Percentiles rank a stretch among this genome's conserved stretches.
These are phyloP conservation scores for Neosilurus mollespiculum DNA, from an alignment of 2,797 vertebrate genomes.

Conservation along the genomic window DNA sequence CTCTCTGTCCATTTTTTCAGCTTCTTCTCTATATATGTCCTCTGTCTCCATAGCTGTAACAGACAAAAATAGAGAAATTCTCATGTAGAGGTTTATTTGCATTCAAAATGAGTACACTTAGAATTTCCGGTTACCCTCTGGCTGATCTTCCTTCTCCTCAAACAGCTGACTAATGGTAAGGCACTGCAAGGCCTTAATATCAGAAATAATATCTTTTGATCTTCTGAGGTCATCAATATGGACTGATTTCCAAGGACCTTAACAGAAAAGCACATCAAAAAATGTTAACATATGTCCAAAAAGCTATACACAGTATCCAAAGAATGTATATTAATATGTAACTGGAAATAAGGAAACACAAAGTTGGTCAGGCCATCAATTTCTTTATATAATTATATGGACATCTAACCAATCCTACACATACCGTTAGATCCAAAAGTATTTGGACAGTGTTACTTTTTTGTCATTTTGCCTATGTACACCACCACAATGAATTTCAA, in stretches of 20 bases:
- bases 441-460: too few species aligned
- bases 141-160: conserved; percentile 55
- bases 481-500: too few species aligned
- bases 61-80: conserved; percentile 22
- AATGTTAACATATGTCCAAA: background rate
- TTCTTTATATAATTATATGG: background rate
- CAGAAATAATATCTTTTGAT: conserved; percentile 83
- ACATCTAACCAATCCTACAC: background rate
- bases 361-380: background rate
- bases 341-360: background rate
- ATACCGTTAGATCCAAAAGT: too few species aligned
- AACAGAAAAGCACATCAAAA: conserved; percentile 6
- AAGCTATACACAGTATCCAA: background rate
- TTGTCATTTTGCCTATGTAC: too few species aligned
- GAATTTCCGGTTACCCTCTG: conserved; percentile 62
- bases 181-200: conserved; percentile 82
- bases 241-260: conserved; percentile 89
- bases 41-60: conserved; percentile 70
- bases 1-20: conserved; percentile 51
- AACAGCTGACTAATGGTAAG: conserved; percentile 90
- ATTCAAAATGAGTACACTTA: background rate
- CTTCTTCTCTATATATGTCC: conserved; percentile 62
- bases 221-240: conserved; percentile 91
- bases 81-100: background rate
- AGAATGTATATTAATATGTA: background rate